phyloP scores from a whole-genome alignment of 2,113 vertebrate species.

The Halichoerus grypus region DNA sequence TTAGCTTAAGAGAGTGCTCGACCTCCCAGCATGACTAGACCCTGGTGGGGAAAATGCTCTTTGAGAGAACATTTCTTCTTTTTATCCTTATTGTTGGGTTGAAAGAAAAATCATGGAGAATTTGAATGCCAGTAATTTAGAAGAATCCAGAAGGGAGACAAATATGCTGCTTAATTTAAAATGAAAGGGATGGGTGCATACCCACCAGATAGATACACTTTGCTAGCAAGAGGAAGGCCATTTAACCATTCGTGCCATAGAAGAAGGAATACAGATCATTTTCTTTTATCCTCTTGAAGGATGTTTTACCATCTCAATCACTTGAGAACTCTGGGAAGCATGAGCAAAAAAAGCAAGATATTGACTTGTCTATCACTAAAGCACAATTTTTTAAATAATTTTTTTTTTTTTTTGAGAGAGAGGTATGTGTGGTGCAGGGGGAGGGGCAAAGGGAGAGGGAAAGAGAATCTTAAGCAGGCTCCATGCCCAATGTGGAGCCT shows the following conservation, averaged over 20 bases:
- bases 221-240: background rate
- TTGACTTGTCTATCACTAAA: background rate
- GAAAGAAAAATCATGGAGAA: conserved; percentile 63
- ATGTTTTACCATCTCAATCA: background rate
- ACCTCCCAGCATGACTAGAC: background rate
- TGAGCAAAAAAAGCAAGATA: background rate
- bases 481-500: background rate
- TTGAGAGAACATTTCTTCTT: background rate
- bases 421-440: background rate
- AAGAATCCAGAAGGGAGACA: conserved; percentile 54
- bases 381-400: background rate
- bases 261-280: background rate
- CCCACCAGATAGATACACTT: background rate
- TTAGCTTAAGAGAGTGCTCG: background rate
- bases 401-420: background rate
- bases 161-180: conserved; percentile 63
- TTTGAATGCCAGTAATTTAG: conserved; percentile 54
- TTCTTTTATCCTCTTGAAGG: background rate
- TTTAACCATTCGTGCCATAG: conserved; percentile 39
- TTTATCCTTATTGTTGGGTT: background rate
- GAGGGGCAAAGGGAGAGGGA: background rate
- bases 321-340: background rate
- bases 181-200: background rate
- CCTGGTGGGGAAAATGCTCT: background rate
- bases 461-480: background rate